Base-by-base conservation (phyloP, 2,113 vertebrate species). In the Hippocampus barbouri region DNA sequence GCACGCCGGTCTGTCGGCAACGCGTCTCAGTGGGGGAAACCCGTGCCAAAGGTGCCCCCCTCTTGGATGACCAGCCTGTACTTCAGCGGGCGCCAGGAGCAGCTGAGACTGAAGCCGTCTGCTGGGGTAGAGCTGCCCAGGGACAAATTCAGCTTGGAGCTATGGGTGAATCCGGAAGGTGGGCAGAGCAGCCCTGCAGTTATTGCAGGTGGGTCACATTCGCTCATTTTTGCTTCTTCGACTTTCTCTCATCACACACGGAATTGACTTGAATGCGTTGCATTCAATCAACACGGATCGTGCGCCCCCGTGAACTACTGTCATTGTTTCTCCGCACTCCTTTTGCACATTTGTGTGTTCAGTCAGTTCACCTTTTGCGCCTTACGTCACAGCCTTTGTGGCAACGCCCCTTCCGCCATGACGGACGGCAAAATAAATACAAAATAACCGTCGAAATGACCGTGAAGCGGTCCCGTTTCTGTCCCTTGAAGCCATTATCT, bases 91-190 rank as follows among this genome's bases (percentile, higher is more conserved):
- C 88, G 92, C 23, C 89, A 86, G 73, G 94, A 95, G 87, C 92
- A 93, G 79, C 91, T 97, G 75, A 90, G 83, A 86, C 69, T 93
- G 77, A 93, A 92, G 75, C 88, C 94, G 38, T 84, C 85, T 9
- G 89, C 79, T 1, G 88, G 84, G 73, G 79, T 93, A 72, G 89
- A 92, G 74, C 84, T 94, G 81, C 96, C 96, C 64, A 89, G 92
- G 72, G 87, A 86, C 69, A 82, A 82, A 12, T 98, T 98, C 93
- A 98, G 93, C 34, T 73, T 96, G 83, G 96, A 98, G 89, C 85
- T 94, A 66, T 98, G 96, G 97, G 91, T 97, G 79, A 95, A 92
- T 68, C 94, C 95, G 0, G 96, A 97, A 78, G 97, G 97, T 74
- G 97, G 97, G 15, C 96, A 98, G 91, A 94, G 89, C 87, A 94